A percentile compares a stretch with the other conserved stretches of the same genome.
Evolutionary conservation across 2,797 vertebrate species (phyloP).

Genomic region (Myripristis jacobus): DNA sequence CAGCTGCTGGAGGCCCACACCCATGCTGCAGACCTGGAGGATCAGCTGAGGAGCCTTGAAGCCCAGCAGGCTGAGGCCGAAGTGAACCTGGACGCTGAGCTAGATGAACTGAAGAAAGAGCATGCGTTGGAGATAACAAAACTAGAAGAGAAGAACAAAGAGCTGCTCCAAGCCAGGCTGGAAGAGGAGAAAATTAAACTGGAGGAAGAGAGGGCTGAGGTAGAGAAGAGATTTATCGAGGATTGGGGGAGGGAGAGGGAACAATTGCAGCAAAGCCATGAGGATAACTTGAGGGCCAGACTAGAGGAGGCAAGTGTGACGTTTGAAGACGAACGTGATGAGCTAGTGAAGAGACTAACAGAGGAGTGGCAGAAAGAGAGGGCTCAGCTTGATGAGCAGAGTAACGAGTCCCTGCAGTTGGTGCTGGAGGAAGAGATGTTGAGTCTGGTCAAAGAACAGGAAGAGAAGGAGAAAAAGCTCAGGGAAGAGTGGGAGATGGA

Average conservation of each 20-base stretch:
- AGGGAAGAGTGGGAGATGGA: constrained; percentile 66
- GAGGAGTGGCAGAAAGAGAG: constrained; percentile 78
- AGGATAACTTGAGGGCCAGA: constrained; percentile 56
- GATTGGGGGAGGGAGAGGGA: constrained; percentile 69
- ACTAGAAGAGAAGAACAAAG: constrained; percentile 58
- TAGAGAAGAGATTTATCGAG: constrained; percentile 59
- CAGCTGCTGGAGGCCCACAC: constrained; percentile 70
- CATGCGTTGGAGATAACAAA: constrained; percentile 61
- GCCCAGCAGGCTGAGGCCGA: constrained; percentile 41
- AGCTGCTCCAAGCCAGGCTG: constrained; percentile 55
- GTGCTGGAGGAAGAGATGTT: constrained; percentile 80
- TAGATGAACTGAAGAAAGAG: constrained; percentile 66
- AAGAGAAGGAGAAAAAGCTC: constrained; percentile 74
- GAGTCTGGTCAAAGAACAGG: constrained; percentile 73
- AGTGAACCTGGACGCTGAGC: constrained; percentile 34
- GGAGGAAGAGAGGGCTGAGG: constrained; percentile 56
- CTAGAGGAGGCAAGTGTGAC: constrained; percentile 68
- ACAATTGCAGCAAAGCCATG: constrained; percentile 58
- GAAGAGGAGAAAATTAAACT: constrained; percentile 65
- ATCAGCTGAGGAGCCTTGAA: constrained; percentile 72
- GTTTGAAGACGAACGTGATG: constrained; percentile 66
- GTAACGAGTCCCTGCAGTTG: constrained; percentile 70
- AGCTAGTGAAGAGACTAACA: constrained; percentile 56
- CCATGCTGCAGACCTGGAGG: constrained; percentile 66
- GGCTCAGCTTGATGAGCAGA: constrained; percentile 74